These are phyloP conservation scores for Hypanus sabinus DNA, from an alignment of 2,113 vertebrate genomes.

Conservation along the genomic window DNA sequence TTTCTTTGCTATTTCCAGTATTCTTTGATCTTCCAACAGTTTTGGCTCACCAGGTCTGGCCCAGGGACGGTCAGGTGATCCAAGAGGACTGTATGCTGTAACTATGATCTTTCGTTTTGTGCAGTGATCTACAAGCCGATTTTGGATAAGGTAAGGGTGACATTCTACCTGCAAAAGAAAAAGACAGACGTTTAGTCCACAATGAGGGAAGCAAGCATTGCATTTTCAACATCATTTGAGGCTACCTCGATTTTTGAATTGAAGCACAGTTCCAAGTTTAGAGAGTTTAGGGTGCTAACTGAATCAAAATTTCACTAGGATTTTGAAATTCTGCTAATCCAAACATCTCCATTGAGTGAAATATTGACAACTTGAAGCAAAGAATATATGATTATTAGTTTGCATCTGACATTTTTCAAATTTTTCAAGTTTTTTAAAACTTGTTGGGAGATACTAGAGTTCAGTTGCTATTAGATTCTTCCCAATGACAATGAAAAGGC, in stretches of 20 bases:
- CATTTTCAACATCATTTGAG: not conserved
- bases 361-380: not conserved
- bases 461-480: not conserved
- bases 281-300: not conserved
- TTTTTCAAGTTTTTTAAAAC: no score
- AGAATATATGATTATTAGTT: not conserved
- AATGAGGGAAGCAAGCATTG: not conserved
- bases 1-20: slow-evolving; percentile 46
- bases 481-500: not conserved
- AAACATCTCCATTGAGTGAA: not conserved
- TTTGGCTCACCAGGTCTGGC: slow-evolving; percentile 49
- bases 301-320: not conserved
- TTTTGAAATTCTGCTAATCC: not conserved
- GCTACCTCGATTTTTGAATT: not conserved
- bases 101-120: slow-evolving; percentile 47
- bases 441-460: not conserved
- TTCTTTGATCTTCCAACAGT: slow-evolving; percentile 52
- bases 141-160: slow-evolving; percentile 59
- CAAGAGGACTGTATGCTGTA: slow-evolving; percentile 63
- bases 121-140: slow-evolving; percentile 55
- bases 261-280: not conserved
- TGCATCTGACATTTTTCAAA: not conserved
- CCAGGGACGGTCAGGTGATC: slow-evolving; percentile 61
- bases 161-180: slow-evolving; percentile 54
- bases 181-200: not conserved